Evolutionary conservation across 1,140 invertebrate species (phyloP).

Genomic region (Drosophila auraria): DNA sequence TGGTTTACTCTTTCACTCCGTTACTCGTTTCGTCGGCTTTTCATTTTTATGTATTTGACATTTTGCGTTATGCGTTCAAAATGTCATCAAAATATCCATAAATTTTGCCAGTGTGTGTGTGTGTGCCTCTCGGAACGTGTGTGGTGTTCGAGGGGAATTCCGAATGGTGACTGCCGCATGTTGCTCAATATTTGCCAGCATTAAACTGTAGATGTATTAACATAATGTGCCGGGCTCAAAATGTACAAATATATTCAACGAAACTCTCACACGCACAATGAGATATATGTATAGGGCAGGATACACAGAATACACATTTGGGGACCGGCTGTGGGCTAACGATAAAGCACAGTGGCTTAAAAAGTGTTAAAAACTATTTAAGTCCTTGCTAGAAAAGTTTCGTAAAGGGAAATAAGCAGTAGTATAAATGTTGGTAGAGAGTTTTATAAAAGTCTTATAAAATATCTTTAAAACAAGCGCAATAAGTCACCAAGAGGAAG

Average conservation of each 20-base stretch:
- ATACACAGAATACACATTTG: conserved; percentile 32
- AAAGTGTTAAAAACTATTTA: conserved; percentile 2
- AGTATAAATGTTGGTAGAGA: no score
- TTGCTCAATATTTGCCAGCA: conserved; percentile 74
- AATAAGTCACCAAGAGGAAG: no score
- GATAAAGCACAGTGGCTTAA: conserved; percentile 48
- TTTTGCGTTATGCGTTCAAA: conserved; percentile 71
- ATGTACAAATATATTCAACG: conserved; percentile 29
- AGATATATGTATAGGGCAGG: conserved; percentile 17
- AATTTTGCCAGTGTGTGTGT: conserved; percentile 27
- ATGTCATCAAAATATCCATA: conserved; percentile 79
- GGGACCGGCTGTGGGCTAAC: conserved; percentile 7
- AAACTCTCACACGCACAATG: conserved; percentile 23
- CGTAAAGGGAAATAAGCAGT: no score
- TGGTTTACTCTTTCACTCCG: conserved; percentile 65
- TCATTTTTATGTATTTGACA: conserved; percentile 79
- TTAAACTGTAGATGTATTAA: conserved; percentile 75
- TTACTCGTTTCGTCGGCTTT: conserved; percentile 38
- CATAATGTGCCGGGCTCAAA: conserved; percentile 73
- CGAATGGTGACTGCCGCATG: conserved; percentile 46
- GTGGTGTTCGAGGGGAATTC: conserved; percentile 20
- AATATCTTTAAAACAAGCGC: no score
- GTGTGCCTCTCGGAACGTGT: conserved; percentile 12
- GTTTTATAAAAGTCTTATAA: no score
- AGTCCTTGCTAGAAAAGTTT: not conserved